Conservation (phyloP, 2,113 vertebrate species). For the Acanthochromis polyacanthus region DNA sequence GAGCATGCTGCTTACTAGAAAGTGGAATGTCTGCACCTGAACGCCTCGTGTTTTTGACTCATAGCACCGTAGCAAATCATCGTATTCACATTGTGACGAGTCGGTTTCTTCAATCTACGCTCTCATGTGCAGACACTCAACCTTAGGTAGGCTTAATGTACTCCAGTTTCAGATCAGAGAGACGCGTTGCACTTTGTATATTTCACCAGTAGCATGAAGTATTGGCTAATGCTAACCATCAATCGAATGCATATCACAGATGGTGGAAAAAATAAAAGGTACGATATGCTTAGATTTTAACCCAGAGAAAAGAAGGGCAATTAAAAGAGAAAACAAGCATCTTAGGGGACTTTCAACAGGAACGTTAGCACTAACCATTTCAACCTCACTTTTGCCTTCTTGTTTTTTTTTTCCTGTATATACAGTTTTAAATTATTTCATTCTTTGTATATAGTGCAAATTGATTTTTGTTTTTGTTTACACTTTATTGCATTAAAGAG, state of each 20-base stretch:
- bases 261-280: constrained; percentile 25
- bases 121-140: constrained; percentile 40
- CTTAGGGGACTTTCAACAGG: constrained; percentile 19
- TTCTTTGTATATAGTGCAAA: constrained; percentile 73
- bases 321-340: constrained; percentile 14
- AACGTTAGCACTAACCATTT: constrained; percentile 62
- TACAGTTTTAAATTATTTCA: constrained; percentile 84
- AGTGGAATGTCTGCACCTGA: constrained; percentile 64
- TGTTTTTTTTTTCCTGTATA: constrained; percentile 73
- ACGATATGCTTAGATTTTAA: constrained; percentile 12
- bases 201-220: constrained; percentile 70
- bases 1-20: constrained; percentile 80
- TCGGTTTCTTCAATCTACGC: neutral
- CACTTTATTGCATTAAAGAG: constrained; percentile 49
- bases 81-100: constrained; percentile 14
- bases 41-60: constrained; percentile 36
- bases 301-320: neutral
- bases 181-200: constrained; percentile 22
- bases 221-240: constrained; percentile 40
- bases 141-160: constrained; percentile 25
- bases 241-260: constrained; percentile 13
- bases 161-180: constrained; percentile 19
- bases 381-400: constrained; percentile 78
- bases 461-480: constrained; percentile 60
- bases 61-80: constrained; percentile 49